Base-by-base conservation (phyloP, 1,140 invertebrate species). In the Nylanderia fulva region DNA sequence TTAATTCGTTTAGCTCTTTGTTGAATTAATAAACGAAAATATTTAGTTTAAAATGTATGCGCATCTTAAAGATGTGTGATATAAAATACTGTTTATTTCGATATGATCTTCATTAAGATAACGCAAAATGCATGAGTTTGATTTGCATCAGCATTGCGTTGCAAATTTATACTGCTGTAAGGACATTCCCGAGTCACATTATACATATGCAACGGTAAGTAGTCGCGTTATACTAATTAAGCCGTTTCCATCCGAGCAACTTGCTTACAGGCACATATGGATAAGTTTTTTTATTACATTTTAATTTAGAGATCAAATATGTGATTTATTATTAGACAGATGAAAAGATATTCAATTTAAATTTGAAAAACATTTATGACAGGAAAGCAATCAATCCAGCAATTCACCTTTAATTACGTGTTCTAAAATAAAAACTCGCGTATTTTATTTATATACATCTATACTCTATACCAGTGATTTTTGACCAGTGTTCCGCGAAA, bases 61-160 rank as follows among this genome's bases (percentile, higher is more conserved):
- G 18, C 6, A 2, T 71, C 9, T 21, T 18, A 15, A 42, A 58
- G 18, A 80, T 29, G 7, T 29, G 7, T 9, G 21, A 79, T 45
- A 72, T 45, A 72, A 71, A 82, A 60, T n/a, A 71, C 11, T 11
- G 15, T 36, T 45, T 5, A 15, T 71, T 71, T 71, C 18, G 63
- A 39, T 56, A 33, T 13, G 27, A 58, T 42, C n/a, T n/a, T 54
- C 21, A 68, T 82, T 82, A 45, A 52, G 45, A 82, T 71, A 82
- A 71, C 27, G 13, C 33, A 18, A 69, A 80, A 80, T 4, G 11
- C 27, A 36, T 5, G 64, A 71, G 27, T 58, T 71, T 82, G 69
- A 82, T 82, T 82, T 72, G 52, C 77, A 39, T 82, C 66, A 71
- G n/a, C 24, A n/a, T 71, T 33, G n/a, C 64, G 8, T 11, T 33